Conservation (phyloP, 1,140 invertebrate genomes). For the Ceratoteleas bidentatus region DNA sequence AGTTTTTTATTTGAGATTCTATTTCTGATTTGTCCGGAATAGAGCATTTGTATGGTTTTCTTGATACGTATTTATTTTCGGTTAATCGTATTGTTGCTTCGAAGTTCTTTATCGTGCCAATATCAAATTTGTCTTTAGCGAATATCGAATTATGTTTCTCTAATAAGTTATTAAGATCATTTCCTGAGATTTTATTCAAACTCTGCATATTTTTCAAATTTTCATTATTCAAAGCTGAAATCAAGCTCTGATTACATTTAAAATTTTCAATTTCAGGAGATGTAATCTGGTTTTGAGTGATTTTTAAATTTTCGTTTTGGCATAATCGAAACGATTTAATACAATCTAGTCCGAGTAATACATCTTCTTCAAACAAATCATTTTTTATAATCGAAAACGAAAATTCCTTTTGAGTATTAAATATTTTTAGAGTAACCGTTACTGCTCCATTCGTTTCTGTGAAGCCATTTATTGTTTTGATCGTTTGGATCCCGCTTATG, state of each 20-base stretch:
- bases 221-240: conserved; percentile 1
- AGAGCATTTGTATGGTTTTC: conserved; percentile 19
- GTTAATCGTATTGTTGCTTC: conserved; percentile 13
- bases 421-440: conserved; percentile 14
- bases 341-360: conserved; percentile 11
- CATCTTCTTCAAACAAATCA: conserved; percentile 15
- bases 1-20: conserved; percentile 6
- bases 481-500: conserved; percentile 23
- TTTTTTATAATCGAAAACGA: conserved; percentile 20
- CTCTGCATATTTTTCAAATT: conserved; percentile 13
- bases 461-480: conserved; percentile 14
- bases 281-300: conserved; percentile 8
- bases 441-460: conserved; percentile 13
- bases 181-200: conserved; percentile 10
- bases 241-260: no score
- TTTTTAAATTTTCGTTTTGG: conserved; percentile 15
- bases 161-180: conserved; percentile 6
- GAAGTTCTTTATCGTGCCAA: conserved; percentile 15
- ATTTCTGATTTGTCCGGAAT: conserved; percentile 12
- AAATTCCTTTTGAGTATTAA: conserved; percentile 17
- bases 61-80: conserved; percentile 17
- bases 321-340: conserved; percentile 11
- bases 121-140: conserved; percentile 22
- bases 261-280: no score
- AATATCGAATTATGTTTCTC: conserved; percentile 14